Evolutionary conservation across 1,140 invertebrate genomes (phyloP), one percentile per base, ranked within the genome.

Genomic region (Drosophila nebulosa): DNA sequence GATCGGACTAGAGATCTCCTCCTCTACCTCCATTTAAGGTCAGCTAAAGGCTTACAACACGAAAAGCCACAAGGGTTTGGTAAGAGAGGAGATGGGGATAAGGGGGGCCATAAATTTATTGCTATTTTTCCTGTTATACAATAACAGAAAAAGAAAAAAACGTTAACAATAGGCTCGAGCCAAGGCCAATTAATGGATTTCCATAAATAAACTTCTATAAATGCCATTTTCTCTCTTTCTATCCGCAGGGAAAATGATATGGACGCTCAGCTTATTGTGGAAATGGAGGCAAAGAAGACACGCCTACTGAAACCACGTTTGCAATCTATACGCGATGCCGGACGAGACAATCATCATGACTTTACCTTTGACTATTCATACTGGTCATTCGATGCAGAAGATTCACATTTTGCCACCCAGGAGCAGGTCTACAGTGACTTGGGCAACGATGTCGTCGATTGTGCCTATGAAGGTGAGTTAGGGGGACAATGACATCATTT

Each of bases 301-400:
- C 94, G 95, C 68, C 95, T 98, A 65, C 93, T 94, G 26, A 97
- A 96, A 89, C 94, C 94, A 52, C 97, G 97, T 93, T 27, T 89
- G 12, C 81, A 90, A 66, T 90, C 90, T 60, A 66, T 92, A 91
- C 90, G 90, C 51, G 93, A 92, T 91, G 81, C 91, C 77, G 93
- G 92, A 22, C 92, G 94, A 50, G 95, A 95, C 75, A 93, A 95
- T 84, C 94, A 94, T 91, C 97, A 97, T 91, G 96, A 97, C 89
- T 98, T 98, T 88, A 98, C 97, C 22, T 98, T 98, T 92, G 97
- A 98, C 93, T 96, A 97, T 89, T 97, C 97, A 0, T 98, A 98
- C 90, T 98, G 96, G 96, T 98, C 97, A 27, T 96, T 94, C 86
- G 94, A 96, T 80, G 84, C 92, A 22, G 92, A 91, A 22, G 96